A percentile compares a stretch with the other conserved stretches of the same genome.
phyloP scores from a whole-genome alignment of 2,113 vertebrate genomes.

The Spermophilus dauricus region DNA sequence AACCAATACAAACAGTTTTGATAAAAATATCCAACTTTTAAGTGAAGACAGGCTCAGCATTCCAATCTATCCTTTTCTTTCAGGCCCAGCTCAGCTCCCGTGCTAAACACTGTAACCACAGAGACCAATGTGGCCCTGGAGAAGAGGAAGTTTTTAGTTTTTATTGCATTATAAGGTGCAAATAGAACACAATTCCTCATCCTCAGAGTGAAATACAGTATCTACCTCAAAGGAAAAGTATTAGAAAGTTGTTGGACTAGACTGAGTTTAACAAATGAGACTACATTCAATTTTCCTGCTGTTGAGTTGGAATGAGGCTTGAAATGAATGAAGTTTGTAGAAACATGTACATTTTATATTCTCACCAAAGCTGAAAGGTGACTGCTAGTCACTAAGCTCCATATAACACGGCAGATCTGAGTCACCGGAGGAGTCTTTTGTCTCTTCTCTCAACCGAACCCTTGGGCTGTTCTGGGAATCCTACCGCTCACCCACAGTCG shows the following conservation, averaged over 20 bases:
- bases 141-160: background rate
- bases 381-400: background rate
- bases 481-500: rapidly evolving
- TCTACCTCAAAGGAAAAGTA: constrained; percentile 2
- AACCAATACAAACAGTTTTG: background rate
- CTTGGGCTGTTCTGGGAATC: rapidly evolving
- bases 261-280: background rate
- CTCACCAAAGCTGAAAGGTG: background rate
- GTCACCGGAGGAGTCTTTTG: background rate
- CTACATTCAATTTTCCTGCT: constrained; percentile 32
- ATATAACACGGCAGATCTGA: no score
- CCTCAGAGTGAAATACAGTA: background rate
- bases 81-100: background rate
- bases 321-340: background rate
- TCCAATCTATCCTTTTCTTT: rapidly evolving
- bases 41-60: background rate
- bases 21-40: background rate
- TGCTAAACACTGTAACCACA: rapidly evolving
- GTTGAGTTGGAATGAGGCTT: background rate
- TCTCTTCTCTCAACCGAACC: background rate
- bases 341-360: rapidly evolving
- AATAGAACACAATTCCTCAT: background rate
- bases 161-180: no score
- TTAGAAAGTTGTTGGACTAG: background rate
- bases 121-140: background rate